These are phyloP conservation scores for Leptinotarsa lineolata DNA, from an alignment of 1,140 invertebrate species.

Conservation along the genomic window DNA sequence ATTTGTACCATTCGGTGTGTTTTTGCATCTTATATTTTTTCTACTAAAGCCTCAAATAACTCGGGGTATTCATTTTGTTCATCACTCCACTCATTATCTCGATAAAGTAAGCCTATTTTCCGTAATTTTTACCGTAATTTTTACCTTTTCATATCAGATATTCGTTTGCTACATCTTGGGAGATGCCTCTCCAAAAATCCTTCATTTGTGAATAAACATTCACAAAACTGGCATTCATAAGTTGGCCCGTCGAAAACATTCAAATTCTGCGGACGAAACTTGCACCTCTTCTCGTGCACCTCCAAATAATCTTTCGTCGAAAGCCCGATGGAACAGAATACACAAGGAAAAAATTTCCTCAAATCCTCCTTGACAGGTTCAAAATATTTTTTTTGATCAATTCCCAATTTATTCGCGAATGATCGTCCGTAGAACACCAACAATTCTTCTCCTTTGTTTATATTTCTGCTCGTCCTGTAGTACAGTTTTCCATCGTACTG, in stretches of 20 bases:
- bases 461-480: slow-evolving; percentile 61
- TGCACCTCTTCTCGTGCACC: slow-evolving; percentile 24
- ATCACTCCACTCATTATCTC: too few species aligned
- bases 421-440: slow-evolving; percentile 63
- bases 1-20: too few species aligned
- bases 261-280: slow-evolving; percentile 1
- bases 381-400: slow-evolving; percentile 30
- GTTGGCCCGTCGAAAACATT: background rate
- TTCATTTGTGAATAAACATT: background rate
- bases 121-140: too few species aligned
- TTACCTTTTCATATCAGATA: background rate
- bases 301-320: slow-evolving; percentile 4
- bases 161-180: background rate
- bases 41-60: too few species aligned
- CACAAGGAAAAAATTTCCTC: slow-evolving; percentile 20
- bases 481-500: slow-evolving; percentile 63
- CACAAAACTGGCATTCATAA: background rate
- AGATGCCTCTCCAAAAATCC: background rate
- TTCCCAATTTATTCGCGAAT: slow-evolving; percentile 56
- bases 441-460: slow-evolving; percentile 59
- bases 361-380: slow-evolving; percentile 11
- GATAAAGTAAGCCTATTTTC: too few species aligned
- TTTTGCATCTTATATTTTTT: too few species aligned
- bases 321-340: slow-evolving; percentile 24
- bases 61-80: too few species aligned